A percentile compares a stretch with the other conserved stretches of the same genome.
Evolutionary conservation across 2,797 vertebrate genomes (phyloP).

Genomic region (Potorous gilbertii): DNA sequence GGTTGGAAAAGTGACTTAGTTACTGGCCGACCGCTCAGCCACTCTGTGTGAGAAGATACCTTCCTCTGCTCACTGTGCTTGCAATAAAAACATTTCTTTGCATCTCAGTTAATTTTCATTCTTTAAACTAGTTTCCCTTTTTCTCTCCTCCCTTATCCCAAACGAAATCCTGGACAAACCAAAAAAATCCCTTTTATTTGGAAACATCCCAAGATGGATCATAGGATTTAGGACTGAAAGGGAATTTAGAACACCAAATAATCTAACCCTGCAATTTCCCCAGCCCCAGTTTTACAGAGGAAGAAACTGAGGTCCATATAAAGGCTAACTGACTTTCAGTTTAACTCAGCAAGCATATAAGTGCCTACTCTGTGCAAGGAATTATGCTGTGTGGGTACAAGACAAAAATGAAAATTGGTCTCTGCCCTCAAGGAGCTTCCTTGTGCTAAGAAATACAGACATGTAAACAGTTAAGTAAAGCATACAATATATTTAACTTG

Average conservation of each 20-base stretch:
- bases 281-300: not conserved
- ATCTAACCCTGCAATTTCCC: not conserved
- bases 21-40: constrained; percentile 69
- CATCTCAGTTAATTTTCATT: constrained; percentile 80
- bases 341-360: not conserved
- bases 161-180: constrained; percentile 54
- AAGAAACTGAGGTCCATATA: not conserved
- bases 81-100: constrained; percentile 85
- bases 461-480: not conserved
- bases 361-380: not conserved
- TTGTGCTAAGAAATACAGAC: not conserved
- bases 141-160: constrained; percentile 48
- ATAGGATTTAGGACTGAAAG: not conserved
- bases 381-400: not conserved
- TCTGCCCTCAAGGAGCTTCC: not conserved
- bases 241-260: not conserved
- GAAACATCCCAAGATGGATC: constrained; percentile 50
- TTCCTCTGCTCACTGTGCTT: constrained; percentile 83
- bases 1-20: constrained; percentile 75
- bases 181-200: constrained; percentile 60
- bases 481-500: not conserved
- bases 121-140: constrained; percentile 70
- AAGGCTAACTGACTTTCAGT: not conserved
- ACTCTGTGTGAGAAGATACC: constrained; percentile 76
- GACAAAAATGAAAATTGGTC: not conserved